These are phyloP conservation scores for Drosophila dives DNA, from an alignment of 2,888 invertebrate species.

Conservation along the genomic window DNA sequence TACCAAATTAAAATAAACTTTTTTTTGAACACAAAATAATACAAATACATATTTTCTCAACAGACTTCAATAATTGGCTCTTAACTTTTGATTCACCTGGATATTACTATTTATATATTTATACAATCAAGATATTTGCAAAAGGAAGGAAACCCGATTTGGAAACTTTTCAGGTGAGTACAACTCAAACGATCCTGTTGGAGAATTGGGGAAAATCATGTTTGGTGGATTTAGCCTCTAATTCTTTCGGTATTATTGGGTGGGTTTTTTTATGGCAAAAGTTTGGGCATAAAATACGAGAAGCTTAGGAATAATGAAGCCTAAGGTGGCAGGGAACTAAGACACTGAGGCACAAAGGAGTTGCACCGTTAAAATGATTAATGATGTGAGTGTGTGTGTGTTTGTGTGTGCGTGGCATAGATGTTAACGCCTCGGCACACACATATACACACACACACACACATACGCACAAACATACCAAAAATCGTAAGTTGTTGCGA, in stretches of 20 bases:
- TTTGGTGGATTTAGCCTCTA: neutral
- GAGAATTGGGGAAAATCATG: neutral
- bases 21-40: neutral
- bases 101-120: neutral
- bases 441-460: constrained; percentile 24
- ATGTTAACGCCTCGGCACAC: constrained; percentile 71
- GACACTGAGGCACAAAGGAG: constrained; percentile 49
- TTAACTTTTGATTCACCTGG: neutral
- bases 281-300: constrained; percentile 54
- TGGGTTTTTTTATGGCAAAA: constrained; percentile 41
- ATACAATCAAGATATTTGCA: neutral
- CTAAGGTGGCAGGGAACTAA: constrained; percentile 21
- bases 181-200: neutral
- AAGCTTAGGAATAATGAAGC: constrained; percentile 48
- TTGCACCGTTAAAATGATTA: constrained; percentile 82
- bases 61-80: neutral
- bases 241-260: neutral
- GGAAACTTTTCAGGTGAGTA: constrained; percentile 31
- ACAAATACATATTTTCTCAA: neutral
- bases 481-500: constrained; percentile 58
- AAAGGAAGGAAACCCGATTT: neutral
- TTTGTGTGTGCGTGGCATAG: constrained; percentile 45
- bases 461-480: constrained; percentile 12
- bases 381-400: constrained; percentile 70
- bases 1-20: neutral